Base-by-base conservation (phyloP, 2,113 vertebrate genomes). In the Hippocampus guttulatus region DNA sequence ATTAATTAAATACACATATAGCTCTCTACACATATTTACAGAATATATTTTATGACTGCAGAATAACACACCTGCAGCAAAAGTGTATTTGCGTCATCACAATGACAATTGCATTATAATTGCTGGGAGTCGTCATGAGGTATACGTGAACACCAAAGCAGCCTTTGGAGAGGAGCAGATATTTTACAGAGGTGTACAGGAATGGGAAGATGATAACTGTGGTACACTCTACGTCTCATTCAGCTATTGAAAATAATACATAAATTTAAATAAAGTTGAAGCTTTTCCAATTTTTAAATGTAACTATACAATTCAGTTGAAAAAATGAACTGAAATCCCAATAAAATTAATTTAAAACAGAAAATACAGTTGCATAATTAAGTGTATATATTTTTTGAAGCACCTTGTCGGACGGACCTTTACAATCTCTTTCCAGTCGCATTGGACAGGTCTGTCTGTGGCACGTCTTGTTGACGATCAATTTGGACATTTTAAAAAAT, bases 11-110 rank as follows among this genome's bases (percentile, higher is more conserved):
- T 65, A 47, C 64, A 47, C n/a, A 45, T 65, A 47, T 45, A 73
- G 71, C 74, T 81, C 73, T 78, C 65, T 86, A 84, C 57, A 86
- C 45, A 79, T 87, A 90, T 86, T 77, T 87, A 90, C 88, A 91
- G 83, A 77, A 67, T 88, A 87, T 81, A 82, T 64, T 51, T 51
- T 51, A 78, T 80, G 77, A 33, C 6, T 61, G 58, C 2, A 61
- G 27, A 61, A 33, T 61, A 38, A 73, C 75, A 87, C 70, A 73
- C 83, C 84, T 64, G 74, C 75, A 64, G 55, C 69, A 40, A 75
- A 85, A 81, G 76, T 74, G 75, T 69, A 81, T 79, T 76, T 81
- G 77, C 76, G 79, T 83, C n/a, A 76, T 79, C 74, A 79, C 78
- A 71, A n/a, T 27, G 25, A 27, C 25, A 27, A 27, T 27, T 27